These are phyloP conservation scores for Caenorhabditis sp. DNA, from an alignment of 2,888 invertebrate genomes.

Conservation along the genomic window DNA sequence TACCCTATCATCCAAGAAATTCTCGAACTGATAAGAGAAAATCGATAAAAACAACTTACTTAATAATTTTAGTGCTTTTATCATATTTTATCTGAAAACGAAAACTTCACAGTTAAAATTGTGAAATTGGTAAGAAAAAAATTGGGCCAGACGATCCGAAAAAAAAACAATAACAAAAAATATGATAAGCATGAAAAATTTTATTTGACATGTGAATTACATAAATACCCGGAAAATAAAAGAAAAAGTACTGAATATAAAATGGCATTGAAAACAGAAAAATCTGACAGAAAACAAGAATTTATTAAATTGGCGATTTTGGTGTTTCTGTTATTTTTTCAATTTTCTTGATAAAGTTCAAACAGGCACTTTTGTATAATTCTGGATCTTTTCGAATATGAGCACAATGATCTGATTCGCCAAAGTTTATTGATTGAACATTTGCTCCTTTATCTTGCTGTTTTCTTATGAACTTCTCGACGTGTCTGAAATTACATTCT, in stretches of 20 bases:
- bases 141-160: neutral
- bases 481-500: constrained; percentile 46
- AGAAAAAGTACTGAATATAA: no score
- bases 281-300: no score
- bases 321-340: constrained; percentile 8
- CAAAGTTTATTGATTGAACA: constrained; percentile 38
- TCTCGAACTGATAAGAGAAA: no score
- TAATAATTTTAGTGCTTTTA: neutral
- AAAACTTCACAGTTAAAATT: no score
- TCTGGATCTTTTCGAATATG: constrained; percentile 39
- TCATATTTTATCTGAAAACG: neutral
- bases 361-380: constrained; percentile 33
- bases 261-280: no score
- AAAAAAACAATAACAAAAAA: neutral
- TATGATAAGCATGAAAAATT: neutral
- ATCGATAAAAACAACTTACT: no score
- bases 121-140: neutral
- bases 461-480: constrained; percentile 40
- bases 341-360: constrained; percentile 34
- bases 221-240: neutral
- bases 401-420: constrained; percentile 46
- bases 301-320: neutral
- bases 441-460: constrained; percentile 36
- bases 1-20: no score
- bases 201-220: neutral